Evolutionary conservation across 2,888 invertebrate genomes (phyloP).

Genomic region (Coenonympha glycerion): DNA sequence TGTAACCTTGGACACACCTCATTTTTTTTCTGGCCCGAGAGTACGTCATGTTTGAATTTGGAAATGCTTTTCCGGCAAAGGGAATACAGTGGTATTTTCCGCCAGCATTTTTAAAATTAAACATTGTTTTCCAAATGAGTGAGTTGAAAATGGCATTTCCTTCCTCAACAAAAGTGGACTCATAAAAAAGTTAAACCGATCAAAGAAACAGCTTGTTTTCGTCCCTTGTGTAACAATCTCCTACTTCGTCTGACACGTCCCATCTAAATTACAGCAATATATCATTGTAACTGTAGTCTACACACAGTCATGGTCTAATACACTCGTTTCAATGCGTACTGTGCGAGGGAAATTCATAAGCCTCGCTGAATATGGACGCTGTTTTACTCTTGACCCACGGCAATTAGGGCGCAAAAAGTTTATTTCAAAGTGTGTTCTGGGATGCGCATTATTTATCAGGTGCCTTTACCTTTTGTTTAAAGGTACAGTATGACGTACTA

Average conservation of each 20-base stretch:
- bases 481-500: too few species aligned
- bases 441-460: not conserved
- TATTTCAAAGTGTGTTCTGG: not conserved
- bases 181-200: too few species aligned
- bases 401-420: conserved; percentile 4
- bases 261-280: conserved; percentile 13
- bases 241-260: conserved; percentile 8
- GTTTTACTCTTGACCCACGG: not conserved
- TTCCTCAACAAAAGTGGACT: too few species aligned
- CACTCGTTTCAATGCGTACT: conserved; percentile 11
- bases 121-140: too few species aligned
- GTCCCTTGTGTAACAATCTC: not conserved
- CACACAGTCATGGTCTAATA: conserved; percentile 9
- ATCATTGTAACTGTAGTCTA: conserved; percentile 2
- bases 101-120: not conserved
- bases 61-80: too few species aligned
- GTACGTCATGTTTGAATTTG: too few species aligned
- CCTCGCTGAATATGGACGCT: conserved; percentile 1
- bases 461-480: too few species aligned
- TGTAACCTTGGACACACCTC: too few species aligned
- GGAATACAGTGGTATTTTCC: too few species aligned
- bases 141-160: too few species aligned
- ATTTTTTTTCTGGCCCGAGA: too few species aligned
- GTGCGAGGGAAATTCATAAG: conserved; percentile 15
- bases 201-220: too few species aligned